Conservation (phyloP, 2,888 invertebrate genomes). For the Leucophora obtusa region DNA sequence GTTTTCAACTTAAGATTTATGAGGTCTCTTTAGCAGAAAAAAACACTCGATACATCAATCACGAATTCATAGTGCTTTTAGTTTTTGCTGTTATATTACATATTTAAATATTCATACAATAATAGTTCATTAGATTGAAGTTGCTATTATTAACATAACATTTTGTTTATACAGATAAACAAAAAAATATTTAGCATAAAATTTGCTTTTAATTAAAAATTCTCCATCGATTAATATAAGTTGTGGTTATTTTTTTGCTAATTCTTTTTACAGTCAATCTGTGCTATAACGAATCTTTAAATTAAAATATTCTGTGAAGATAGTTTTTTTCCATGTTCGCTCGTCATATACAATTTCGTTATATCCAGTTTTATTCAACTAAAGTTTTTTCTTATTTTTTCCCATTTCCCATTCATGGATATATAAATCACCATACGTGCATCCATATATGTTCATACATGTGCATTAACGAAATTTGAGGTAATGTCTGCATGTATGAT, state of each 20-base stretch:
- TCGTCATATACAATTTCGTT: too few species aligned
- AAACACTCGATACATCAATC: conserved; percentile 51
- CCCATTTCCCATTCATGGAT: too few species aligned
- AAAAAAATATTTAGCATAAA: neutral
- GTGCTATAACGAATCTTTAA: neutral
- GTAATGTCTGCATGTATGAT: too few species aligned
- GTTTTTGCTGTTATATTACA: conserved; percentile 11
- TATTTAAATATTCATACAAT: conserved; percentile 5
- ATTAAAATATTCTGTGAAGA: too few species aligned
- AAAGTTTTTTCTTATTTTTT: too few species aligned
- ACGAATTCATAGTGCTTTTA: conserved; percentile 48
- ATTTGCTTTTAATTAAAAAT: neutral
- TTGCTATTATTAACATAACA: too few species aligned
- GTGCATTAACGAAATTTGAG: too few species aligned
- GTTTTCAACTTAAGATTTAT: conserved; percentile 13
- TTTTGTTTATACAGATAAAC: neutral
- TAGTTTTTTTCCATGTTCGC: too few species aligned
- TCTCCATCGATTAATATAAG: neutral
- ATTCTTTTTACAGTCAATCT: neutral
- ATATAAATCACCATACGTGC: too few species aligned
- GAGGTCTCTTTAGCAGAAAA: conserved; percentile 24
- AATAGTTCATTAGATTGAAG: neutral
- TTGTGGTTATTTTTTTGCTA: neutral
- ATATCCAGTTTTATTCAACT: too few species aligned
- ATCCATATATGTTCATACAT: too few species aligned